phyloP scores from a whole-genome alignment of 2,113 vertebrate species.

The Urocynchramus pylzowi region DNA sequence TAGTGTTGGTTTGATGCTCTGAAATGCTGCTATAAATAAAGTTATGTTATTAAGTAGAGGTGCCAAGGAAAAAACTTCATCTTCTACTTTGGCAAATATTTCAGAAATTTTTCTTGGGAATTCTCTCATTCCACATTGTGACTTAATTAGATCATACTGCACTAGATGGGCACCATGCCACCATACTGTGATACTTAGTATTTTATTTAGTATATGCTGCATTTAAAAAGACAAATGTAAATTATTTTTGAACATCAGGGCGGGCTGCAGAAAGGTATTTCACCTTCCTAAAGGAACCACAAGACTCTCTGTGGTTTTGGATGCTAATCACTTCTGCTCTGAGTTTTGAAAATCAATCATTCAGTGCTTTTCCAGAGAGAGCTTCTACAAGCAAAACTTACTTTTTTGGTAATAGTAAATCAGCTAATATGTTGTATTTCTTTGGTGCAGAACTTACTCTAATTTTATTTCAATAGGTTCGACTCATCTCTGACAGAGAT shows the following conservation, averaged over 20 bases:
- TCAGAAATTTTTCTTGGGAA: not conserved
- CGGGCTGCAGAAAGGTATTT: not conserved
- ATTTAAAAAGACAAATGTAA: not conserved
- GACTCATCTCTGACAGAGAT: constrained; percentile 76
- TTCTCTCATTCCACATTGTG: not conserved
- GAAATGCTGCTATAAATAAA: not conserved
- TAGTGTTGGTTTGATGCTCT: not conserved
- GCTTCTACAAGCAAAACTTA: not conserved
- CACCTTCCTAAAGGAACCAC: not conserved
- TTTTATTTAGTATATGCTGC: not conserved
- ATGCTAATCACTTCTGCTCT: not conserved
- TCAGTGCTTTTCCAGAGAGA: not conserved
- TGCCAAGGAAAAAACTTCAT: not conserved
- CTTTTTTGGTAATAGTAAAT: not conserved
- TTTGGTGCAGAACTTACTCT: not conserved
- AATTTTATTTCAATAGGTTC: constrained; percentile 71
- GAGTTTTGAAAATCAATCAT: not conserved
- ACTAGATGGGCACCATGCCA: not conserved
- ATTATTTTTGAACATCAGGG: not conserved
- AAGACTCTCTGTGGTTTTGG: not conserved
- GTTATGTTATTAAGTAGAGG: not conserved
- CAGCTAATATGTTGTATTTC: not conserved
- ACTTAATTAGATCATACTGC: not conserved
- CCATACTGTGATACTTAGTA: not conserved
- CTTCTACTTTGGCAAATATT: not conserved